Conservation (phyloP, 1,140 invertebrate species). For the Bombus terrestris region DNA sequence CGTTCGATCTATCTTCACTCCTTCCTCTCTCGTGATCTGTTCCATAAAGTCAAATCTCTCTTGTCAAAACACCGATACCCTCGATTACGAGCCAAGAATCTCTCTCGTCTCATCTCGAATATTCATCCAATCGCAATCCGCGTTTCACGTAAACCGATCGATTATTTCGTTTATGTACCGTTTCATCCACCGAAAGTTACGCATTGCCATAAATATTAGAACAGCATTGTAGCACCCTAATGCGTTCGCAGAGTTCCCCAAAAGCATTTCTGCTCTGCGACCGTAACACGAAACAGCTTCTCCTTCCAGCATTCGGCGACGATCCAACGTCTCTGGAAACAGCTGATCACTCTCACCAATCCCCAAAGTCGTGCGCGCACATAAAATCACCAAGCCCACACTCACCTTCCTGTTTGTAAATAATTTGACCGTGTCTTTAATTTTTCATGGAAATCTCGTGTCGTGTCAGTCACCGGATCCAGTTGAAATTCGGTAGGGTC, state of each 20-base stretch:
- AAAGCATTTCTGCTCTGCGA: background rate
- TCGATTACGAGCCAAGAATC: conserved; percentile 23
- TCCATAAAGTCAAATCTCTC: conserved; percentile 38
- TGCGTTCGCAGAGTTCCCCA: background rate
- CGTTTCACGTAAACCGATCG: no score
- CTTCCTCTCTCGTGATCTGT: background rate
- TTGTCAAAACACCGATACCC: conserved; percentile 42
- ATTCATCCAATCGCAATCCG: background rate
- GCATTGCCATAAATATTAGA: no score
- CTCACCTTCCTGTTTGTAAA: conserved; percentile 26
- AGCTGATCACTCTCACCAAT: background rate
- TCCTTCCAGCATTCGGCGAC: background rate
- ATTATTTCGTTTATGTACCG: no score
- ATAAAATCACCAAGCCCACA: background rate
- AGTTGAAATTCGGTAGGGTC: background rate
- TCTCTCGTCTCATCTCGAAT: background rate
- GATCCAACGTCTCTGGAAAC: background rate
- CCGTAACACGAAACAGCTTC: background rate
- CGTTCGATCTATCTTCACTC: conserved; percentile 7
- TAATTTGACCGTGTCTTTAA: conserved; percentile 27
- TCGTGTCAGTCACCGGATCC: conserved; percentile 18
- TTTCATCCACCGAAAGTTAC: no score
- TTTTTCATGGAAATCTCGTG: conserved; percentile 37
- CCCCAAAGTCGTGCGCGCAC: no score
- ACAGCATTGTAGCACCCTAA: background rate